Conservation (phyloP, 1,140 invertebrate genomes). For the Babylonia areolata region DNA sequence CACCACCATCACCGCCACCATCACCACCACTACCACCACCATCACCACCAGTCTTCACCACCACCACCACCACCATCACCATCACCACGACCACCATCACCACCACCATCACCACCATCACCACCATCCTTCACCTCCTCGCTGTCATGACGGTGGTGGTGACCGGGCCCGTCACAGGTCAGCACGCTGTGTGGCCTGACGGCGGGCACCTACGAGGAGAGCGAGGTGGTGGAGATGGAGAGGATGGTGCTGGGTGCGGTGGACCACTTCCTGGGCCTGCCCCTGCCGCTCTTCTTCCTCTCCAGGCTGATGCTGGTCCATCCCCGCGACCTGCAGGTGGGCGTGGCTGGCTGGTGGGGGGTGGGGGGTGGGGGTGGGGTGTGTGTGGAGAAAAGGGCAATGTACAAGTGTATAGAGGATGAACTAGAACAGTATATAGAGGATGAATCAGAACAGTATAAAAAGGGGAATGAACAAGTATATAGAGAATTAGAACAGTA, state of each 20-base stretch:
- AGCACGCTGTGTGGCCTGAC: conserved; percentile 63
- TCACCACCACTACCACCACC: neutral
- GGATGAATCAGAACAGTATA: too few relatives aligned
- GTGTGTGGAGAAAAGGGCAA: neutral
- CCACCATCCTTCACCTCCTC: too few relatives aligned
- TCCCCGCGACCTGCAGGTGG: conserved; percentile 29
- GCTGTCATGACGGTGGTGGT: too few relatives aligned
- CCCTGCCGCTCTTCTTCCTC: conserved; percentile 60
- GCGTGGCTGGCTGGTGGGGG: neutral
- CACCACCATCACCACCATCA: conserved; percentile 71
- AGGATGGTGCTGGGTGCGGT: conserved; percentile 57
- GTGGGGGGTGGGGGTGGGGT: neutral
- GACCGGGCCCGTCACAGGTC: conserved; percentile 52
- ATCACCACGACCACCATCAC: neutral
- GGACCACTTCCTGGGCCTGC: conserved; percentile 63
- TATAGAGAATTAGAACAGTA: too few relatives aligned
- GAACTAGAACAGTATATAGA: too few relatives aligned
- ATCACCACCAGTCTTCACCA: conserved; percentile 45
- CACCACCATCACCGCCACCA: conserved; percentile 2
- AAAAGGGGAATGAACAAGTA: too few relatives aligned
- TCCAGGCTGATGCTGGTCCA: conserved; percentile 53
- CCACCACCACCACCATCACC: conserved; percentile 44
- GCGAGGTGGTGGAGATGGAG: conserved; percentile 67
- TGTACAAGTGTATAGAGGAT: too few relatives aligned
- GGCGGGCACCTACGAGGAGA: conserved; percentile 60